Evolutionary conservation across 2,797 vertebrate species (phyloP), one percentile per base, ranked within the genome.

Genomic region (Phrynocephalus guinanensis): DNA sequence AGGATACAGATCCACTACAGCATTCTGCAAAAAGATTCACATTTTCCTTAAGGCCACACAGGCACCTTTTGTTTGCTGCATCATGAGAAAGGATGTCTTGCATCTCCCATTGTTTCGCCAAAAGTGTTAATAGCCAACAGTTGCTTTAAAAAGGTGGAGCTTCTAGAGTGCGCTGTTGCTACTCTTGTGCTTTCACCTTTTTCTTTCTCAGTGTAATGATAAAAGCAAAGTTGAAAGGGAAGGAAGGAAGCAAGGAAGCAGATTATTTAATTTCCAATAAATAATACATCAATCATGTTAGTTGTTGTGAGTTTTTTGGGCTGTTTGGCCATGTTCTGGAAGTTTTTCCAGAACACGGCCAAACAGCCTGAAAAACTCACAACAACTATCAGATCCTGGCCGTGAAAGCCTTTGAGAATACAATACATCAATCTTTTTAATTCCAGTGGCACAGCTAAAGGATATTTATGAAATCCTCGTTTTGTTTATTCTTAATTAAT

Each of bases 91-190:
- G 66, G 48, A 15, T n/a, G 63, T 30, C 16, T 67, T 15, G 38
- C 20, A 79, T 80, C 56, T 84, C 6, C 26, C 26, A 30, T 15
- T 60, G 10, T 73, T 80, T 78, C 63, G 78, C 16, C 2, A 15
- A 81, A 15, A 44, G 26, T 18, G 30, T 86, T 44, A 76, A 28
- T 75, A 67, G 60, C 5, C 68, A 73, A 52, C 52, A 70, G 63
- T 48, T 80, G 63, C 50, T 63, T 44, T 48, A 76, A 73, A 87
- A 26, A 28, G 68, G 30, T 75, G 76, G 22, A 50, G 79, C 20
- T 85, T 80, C 33, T 73, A 83, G 79, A 33, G 50, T 70, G 83
- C 66, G 60, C 6, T 79, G 44, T 84, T 89, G 78, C 28, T 67
- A 1, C 76, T 73, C 77, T 30, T 88, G 44, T 83, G 38, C 10